Percentiles rank a stretch among this genome's conserved stretches.
phyloP scores from a whole-genome alignment of 2,797 vertebrate genomes.

The Urocyon cinereoargenteus region DNA sequence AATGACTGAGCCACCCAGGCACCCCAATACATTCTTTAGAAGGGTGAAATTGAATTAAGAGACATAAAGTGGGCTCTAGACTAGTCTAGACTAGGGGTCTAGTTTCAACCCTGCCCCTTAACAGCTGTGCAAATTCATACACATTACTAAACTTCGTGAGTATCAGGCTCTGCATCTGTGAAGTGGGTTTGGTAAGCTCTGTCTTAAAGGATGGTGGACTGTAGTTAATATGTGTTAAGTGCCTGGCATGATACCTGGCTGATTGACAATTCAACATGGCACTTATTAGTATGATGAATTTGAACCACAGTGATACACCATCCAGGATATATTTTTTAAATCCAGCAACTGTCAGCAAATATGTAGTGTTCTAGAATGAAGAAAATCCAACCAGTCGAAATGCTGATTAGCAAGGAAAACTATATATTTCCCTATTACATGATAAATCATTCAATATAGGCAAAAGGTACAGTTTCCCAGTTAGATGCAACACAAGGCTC shows the following conservation, averaged over 20 bases:
- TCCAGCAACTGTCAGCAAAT: neutral
- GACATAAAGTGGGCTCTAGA: neutral
- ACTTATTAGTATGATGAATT: conserved; percentile 2
- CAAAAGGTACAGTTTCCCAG: neutral
- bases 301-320: neutral
- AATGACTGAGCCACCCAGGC: too few relatives aligned
- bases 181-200: neutral
- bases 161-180: neutral
- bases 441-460: neutral
- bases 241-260: neutral
- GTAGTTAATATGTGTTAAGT: neutral
- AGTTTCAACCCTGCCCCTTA: neutral
- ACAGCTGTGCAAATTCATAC: neutral
- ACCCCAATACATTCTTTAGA: neutral
- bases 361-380: neutral
- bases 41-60: neutral
- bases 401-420: neutral
- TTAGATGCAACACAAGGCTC: neutral
- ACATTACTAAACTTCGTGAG: neutral
- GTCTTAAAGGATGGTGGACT: neutral
- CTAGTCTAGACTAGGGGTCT: neutral
- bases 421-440: neutral
- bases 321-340: neutral
- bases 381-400: conserved; percentile 12
- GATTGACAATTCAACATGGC: neutral